Percentiles rank a stretch among this genome's conserved stretches.
Evolutionary conservation across 1,140 invertebrate genomes (phyloP).

Genomic region (Megalopta genalis): DNA sequence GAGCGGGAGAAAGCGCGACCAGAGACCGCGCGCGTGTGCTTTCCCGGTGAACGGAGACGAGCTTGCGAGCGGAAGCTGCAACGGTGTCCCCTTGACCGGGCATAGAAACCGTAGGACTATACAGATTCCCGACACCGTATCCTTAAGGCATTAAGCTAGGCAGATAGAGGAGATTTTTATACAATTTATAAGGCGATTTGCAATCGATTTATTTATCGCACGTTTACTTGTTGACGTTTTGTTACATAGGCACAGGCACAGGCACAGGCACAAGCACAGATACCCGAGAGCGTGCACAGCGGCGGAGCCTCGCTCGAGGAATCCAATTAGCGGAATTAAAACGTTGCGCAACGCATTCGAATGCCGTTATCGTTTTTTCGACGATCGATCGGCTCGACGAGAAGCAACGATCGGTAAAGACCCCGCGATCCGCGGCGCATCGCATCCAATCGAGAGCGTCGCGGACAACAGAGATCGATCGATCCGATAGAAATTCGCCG

Average conservation of each 20-base stretch:
- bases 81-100: conserved; percentile 18
- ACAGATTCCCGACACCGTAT: conserved; percentile 56
- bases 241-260: conserved; percentile 41
- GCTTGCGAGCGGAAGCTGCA: conserved; percentile 34
- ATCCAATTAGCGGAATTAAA: conserved; percentile 7
- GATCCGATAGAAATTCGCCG: too few relatives aligned
- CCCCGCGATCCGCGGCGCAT: too few relatives aligned
- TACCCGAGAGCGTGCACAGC: conserved; percentile 36
- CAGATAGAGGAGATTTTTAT: conserved; percentile 66
- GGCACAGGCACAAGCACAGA: not conserved
- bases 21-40: conserved; percentile 19
- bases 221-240: conserved; percentile 66
- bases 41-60: conserved; percentile 8
- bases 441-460: not conserved
- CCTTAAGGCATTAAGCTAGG: conserved; percentile 61
- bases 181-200: conserved; percentile 67
- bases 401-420: not conserved
- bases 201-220: conserved; percentile 64
- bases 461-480: too few relatives aligned
- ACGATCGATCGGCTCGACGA: not conserved
- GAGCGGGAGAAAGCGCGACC: not conserved
- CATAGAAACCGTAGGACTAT: conserved; percentile 49
- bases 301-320: conserved; percentile 6
- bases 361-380: not conserved
- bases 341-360: not conserved